These are phyloP conservation scores for Varanus komodoensis DNA, from an alignment of 2,113 vertebrate genomes.

Conservation along the genomic window DNA sequence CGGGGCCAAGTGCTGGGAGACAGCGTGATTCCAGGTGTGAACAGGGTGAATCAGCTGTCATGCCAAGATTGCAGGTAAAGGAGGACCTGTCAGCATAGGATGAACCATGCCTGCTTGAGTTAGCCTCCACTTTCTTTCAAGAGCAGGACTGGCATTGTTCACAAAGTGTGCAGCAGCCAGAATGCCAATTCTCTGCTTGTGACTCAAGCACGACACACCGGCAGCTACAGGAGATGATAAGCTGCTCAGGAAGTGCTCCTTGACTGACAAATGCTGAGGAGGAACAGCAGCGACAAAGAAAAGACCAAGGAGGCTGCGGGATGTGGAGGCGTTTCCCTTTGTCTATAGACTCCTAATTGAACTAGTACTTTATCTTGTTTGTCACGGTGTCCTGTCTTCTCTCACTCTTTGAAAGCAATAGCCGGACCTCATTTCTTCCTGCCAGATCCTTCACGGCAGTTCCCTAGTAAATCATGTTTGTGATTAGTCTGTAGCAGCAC, in stretches of 20 bases:
- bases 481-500: slow-evolving; percentile 33
- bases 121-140: slow-evolving; percentile 15
- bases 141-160: slow-evolving; percentile 40
- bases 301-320: slow-evolving; percentile 44
- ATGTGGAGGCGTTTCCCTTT: slow-evolving; percentile 58
- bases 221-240: slow-evolving; percentile 47
- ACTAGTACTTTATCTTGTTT: slow-evolving; percentile 57
- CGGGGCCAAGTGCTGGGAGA: too few species aligned
- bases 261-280: slow-evolving; percentile 55
- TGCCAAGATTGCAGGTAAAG: neutral
- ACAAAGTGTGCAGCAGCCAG: slow-evolving; percentile 40
- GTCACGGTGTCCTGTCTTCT: slow-evolving; percentile 49
- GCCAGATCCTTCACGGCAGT: slow-evolving; percentile 48
- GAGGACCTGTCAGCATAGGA: neutral
- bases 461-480: slow-evolving; percentile 48
- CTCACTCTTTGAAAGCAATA: slow-evolving; percentile 38
- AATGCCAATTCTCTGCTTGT: slow-evolving; percentile 45
- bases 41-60: neutral
- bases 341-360: slow-evolving; percentile 59
- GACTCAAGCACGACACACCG: slow-evolving; percentile 33
- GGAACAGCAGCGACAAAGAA: slow-evolving; percentile 46
- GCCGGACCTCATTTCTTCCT: slow-evolving; percentile 21
- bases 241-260: slow-evolving; percentile 38
- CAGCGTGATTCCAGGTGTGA: too few species aligned
- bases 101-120: neutral